Percentiles rank a stretch among this genome's conserved stretches.
These are phyloP conservation scores for Clunio marinus DNA, from an alignment of 2,888 invertebrate genomes.

Conservation along the genomic window DNA sequence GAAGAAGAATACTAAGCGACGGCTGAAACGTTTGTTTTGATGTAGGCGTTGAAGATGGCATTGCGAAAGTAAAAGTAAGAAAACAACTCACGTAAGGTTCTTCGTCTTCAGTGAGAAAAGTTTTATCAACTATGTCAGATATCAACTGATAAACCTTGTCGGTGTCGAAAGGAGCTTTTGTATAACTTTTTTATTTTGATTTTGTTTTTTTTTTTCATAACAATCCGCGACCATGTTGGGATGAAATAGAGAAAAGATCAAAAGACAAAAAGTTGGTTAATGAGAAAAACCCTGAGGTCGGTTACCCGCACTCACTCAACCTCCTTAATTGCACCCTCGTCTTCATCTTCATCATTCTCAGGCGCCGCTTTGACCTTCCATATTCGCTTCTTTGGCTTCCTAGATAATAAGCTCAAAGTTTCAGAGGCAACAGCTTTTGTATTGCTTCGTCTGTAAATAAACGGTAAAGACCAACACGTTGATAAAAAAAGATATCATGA, in stretches of 20 bases:
- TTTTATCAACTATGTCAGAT: constrained; percentile 29
- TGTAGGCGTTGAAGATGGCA: neutral
- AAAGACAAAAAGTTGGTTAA: constrained; percentile 10
- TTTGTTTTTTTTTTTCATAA: too few species aligned
- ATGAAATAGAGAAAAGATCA: neutral
- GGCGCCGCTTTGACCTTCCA: constrained; percentile 17
- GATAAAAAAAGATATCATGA: neutral
- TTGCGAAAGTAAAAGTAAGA: neutral
- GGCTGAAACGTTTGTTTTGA: too few species aligned
- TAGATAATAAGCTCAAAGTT: neutral
- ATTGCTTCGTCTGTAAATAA: neutral
- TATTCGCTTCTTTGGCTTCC: neutral
- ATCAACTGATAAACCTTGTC: constrained; percentile 35
- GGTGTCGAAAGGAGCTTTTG: constrained; percentile 14
- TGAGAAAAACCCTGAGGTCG: constrained; percentile 1
- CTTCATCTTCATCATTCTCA: constrained; percentile 27
- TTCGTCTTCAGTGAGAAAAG: constrained; percentile 5
- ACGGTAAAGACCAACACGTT: neutral
- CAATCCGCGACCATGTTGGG: too few species aligned
- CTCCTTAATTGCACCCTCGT: constrained; percentile 1
- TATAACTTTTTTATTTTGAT: neutral
- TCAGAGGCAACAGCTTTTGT: neutral
- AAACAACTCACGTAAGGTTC: constrained; percentile 18
- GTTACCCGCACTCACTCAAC: neutral
- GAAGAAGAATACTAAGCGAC: too few species aligned